Evolutionary conservation across 2,888 invertebrate species (phyloP).

Genomic region (Zelleria hepariella): DNA sequence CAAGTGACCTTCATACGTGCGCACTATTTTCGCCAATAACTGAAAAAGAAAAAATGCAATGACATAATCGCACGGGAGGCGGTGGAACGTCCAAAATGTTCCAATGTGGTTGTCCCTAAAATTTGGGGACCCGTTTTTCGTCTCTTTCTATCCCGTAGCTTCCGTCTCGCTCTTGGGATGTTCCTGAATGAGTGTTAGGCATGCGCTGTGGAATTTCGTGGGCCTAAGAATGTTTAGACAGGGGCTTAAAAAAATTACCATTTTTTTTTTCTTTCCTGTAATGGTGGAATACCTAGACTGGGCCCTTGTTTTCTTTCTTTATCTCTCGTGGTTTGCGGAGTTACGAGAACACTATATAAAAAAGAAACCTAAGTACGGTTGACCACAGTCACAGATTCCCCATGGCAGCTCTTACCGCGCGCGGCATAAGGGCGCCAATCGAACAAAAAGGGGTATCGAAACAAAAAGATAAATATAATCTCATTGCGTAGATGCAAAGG

Average conservation of each 20-base stretch:
- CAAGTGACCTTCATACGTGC: neutral
- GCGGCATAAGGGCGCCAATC: too few relatives aligned
- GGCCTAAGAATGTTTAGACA: slow-evolving; percentile 12
- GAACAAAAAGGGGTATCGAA: too few relatives aligned
- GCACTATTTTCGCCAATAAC: neutral
- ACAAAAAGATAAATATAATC: too few relatives aligned
- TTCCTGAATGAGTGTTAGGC: slow-evolving; percentile 55
- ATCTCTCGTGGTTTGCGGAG: too few relatives aligned
- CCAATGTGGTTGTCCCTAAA: slow-evolving; percentile 37
- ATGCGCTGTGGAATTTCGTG: slow-evolving; percentile 43
- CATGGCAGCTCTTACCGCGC: too few relatives aligned
- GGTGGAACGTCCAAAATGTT: slow-evolving; percentile 18
- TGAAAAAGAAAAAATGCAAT: neutral
- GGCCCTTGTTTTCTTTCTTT: neutral
- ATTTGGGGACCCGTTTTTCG: slow-evolving; percentile 33
- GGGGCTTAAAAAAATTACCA: neutral
- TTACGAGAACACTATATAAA: too few relatives aligned
- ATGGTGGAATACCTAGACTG: neutral
- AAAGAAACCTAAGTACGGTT: too few relatives aligned
- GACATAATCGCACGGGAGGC: slow-evolving; percentile 13
- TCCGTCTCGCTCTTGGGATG: slow-evolving; percentile 31
- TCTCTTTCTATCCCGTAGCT: slow-evolving; percentile 26
- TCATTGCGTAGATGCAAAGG: too few relatives aligned
- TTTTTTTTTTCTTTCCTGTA: neutral
- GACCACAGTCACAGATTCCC: too few relatives aligned